Conservation (phyloP, 2,888 invertebrate genomes). For the Hypsopygia costalis region DNA sequence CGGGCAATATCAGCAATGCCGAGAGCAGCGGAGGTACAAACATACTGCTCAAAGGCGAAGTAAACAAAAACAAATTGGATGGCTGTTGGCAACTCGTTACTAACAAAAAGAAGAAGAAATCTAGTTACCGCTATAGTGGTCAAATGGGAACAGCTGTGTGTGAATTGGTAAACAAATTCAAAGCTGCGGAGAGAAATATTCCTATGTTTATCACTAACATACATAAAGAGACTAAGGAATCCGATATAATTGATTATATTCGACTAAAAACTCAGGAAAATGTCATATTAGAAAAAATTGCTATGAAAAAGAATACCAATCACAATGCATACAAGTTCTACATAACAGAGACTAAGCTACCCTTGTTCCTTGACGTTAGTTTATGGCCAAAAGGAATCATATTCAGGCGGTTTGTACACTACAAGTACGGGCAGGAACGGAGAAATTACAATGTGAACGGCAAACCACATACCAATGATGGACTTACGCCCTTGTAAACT, state of each 20-base stretch:
- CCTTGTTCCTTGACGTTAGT: background rate
- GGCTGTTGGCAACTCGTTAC: too few relatives aligned
- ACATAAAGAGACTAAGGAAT: slow-evolving; percentile 4
- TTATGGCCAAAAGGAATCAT: background rate
- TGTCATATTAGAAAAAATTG: background rate
- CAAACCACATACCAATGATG: background rate
- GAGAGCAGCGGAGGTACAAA: too few relatives aligned
- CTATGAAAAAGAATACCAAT: background rate
- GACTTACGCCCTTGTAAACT: background rate
- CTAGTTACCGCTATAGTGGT: too few relatives aligned
- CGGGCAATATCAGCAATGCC: too few relatives aligned
- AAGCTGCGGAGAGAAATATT: slow-evolving; percentile 1
- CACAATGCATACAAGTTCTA: background rate
- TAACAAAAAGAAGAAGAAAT: too few relatives aligned
- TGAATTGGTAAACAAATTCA: background rate
- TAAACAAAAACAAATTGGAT: too few relatives aligned
- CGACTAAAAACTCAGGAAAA: slow-evolving; percentile 4
- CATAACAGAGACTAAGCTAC: background rate
- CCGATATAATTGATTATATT: slow-evolving; percentile 10
- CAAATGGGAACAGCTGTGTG: too few relatives aligned
- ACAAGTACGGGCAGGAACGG: background rate
- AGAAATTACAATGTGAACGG: background rate
- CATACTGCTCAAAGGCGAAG: too few relatives aligned
- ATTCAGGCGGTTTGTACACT: background rate
- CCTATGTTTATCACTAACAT: background rate